phyloP scores from a whole-genome alignment of 35 echinoderm and acorn worm genomes.

The Apostichopus californicus region DNA sequence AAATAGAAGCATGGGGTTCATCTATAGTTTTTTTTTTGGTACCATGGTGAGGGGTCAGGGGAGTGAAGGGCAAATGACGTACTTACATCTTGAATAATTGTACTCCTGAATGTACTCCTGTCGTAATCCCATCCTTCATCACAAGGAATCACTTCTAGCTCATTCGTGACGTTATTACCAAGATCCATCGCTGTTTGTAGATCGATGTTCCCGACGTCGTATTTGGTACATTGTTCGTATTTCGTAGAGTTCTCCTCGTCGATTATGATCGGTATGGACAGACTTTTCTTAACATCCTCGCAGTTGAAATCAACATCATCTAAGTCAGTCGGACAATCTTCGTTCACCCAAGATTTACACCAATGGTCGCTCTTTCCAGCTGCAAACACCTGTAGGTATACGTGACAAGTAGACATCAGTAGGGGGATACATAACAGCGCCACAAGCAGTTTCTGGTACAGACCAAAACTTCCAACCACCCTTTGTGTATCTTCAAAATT shows the following conservation, averaged over 20 bases:
- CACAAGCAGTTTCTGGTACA: background rate
- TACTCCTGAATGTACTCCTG: background rate
- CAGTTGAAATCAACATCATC: background rate
- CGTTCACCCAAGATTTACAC: background rate
- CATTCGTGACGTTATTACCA: background rate
- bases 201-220: conserved; percentile 12
- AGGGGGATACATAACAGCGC: background rate
- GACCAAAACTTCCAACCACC: background rate
- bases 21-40: too few species aligned
- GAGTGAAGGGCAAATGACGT: background rate
- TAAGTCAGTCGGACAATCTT: background rate
- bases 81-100: conserved; percentile 38
- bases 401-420: background rate
- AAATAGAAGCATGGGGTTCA: too few species aligned
- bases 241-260: background rate
- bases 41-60: too few species aligned
- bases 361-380: conserved; percentile 32
- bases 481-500: background rate
- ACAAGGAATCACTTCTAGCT: background rate
- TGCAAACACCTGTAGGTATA: background rate
- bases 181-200: background rate
- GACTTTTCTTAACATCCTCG: conserved; percentile 4
- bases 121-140: conserved; percentile 39
- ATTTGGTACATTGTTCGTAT: conserved; percentile 26
- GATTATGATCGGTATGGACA: background rate